These are phyloP conservation scores for Mesochorus sp. DNA, from an alignment of 2,888 invertebrate genomes.

Conservation along the genomic window DNA sequence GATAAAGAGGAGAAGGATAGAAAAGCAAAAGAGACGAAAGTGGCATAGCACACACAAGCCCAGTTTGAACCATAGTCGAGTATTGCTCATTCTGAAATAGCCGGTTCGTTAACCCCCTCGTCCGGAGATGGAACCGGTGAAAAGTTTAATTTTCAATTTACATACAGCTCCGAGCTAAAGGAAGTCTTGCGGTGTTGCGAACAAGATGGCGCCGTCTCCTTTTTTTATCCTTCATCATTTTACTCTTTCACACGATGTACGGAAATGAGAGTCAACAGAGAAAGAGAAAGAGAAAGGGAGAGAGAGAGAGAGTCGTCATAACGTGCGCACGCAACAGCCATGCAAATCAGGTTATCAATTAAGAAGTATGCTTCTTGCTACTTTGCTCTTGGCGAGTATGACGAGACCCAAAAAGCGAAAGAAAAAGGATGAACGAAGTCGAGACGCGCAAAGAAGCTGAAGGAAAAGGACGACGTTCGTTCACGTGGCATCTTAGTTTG, in stretches of 20 bases:
- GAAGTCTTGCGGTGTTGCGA: neutral
- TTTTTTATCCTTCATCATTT: neutral
- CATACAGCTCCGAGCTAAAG: conserved; percentile 42
- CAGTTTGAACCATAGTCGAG: conserved; percentile 4
- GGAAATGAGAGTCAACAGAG: too few relatives aligned
- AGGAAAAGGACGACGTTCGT: neutral
- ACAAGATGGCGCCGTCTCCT: neutral
- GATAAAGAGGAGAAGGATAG: neutral
- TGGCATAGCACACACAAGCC: neutral
- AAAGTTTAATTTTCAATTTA: conserved; percentile 63
- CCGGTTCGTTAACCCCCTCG: conserved; percentile 57
- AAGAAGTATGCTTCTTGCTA: conserved; percentile 47
- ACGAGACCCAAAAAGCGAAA: neutral
- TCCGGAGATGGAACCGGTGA: conserved; percentile 51
- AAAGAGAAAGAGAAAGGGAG: too few relatives aligned
- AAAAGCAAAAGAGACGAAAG: neutral
- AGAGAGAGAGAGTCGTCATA: neutral
- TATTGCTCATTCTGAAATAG: conserved; percentile 48
- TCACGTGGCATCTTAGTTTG: conserved; percentile 23
- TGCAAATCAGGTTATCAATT: conserved; percentile 61
- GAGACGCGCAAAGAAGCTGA: neutral
- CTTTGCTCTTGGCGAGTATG: neutral
- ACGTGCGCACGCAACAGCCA: conserved; percentile 36
- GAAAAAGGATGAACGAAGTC: conserved; percentile 16
- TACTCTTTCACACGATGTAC: neutral